phyloP scores from a whole-genome alignment of 2,113 vertebrate species.

The Talpa occidentalis region DNA sequence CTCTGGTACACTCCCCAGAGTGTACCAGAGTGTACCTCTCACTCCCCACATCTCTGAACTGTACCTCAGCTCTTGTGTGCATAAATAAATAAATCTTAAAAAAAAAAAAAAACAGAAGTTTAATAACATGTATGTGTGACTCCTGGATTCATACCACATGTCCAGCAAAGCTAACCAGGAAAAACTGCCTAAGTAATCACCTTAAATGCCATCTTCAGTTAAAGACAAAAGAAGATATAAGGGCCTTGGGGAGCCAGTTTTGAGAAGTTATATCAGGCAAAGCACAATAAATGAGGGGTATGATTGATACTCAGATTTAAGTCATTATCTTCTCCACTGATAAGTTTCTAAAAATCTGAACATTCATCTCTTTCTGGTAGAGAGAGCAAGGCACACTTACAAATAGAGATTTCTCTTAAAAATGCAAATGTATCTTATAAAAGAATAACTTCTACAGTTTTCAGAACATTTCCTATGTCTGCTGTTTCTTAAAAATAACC shows the following conservation, averaged over 20 bases:
- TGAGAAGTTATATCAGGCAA: not conserved
- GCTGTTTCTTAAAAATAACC: not conserved
- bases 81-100: too few relatives aligned
- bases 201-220: not conserved
- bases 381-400: not conserved
- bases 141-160: too few relatives aligned
- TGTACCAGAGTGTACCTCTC: too few relatives aligned
- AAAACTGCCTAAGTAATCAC: too few relatives aligned
- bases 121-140: too few relatives aligned
- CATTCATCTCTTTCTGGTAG: not conserved
- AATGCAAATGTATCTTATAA: not conserved
- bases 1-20: too few relatives aligned
- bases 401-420: not conserved
- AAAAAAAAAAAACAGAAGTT: too few relatives aligned
- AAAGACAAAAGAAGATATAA: not conserved
- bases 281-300: not conserved
- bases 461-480: not conserved
- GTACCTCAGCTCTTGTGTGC: too few relatives aligned
- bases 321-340: not conserved
- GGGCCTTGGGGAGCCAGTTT: not conserved
- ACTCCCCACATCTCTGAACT: too few relatives aligned
- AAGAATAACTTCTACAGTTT: not conserved
- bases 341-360: not conserved
- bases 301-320: not conserved
- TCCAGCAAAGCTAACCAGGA: too few relatives aligned